Evolutionary conservation across 1,140 invertebrate genomes (phyloP).

Genomic region (Anoplophora glabripennis): DNA sequence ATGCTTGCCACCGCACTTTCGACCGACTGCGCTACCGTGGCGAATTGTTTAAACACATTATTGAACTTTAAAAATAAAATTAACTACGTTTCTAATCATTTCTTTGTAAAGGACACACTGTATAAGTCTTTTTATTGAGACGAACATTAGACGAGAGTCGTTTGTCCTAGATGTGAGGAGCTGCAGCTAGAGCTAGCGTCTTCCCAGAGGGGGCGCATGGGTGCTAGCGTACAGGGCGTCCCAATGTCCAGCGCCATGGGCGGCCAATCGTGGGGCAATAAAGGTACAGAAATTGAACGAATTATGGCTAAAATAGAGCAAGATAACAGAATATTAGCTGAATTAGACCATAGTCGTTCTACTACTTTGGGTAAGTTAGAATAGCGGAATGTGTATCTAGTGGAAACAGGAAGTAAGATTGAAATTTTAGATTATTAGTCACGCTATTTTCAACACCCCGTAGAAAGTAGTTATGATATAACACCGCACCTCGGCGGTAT

Average conservation of each 20-base stretch:
- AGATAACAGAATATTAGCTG: conserved; percentile 80
- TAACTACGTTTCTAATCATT: no score
- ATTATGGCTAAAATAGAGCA: conserved; percentile 95
- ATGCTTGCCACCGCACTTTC: no score
- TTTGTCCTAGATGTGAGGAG: conserved; percentile 68
- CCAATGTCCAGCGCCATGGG: conserved; percentile 53
- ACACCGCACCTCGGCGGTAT: no score
- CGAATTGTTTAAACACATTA: no score
- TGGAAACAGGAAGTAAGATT: background rate
- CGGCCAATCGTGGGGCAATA: conserved; percentile 52
- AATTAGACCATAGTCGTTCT: conserved; percentile 78
- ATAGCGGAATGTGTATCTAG: conserved; percentile 10
- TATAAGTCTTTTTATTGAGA: no score
- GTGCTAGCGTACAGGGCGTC: conserved; percentile 35
- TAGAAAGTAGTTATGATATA: no score
- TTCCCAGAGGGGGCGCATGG: conserved; percentile 45
- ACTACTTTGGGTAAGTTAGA: conserved; percentile 48
- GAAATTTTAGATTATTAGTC: no score
- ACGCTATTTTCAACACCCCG: no score
- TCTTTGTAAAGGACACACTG: no score
- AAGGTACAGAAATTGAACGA: conserved; percentile 81
- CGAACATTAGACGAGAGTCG: background rate
- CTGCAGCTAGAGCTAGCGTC: conserved; percentile 79
- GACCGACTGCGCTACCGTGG: no score
- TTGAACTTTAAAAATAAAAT: no score